These are phyloP conservation scores for Drosophila funebris DNA, from an alignment of 1,140 invertebrate species.

Conservation along the genomic window DNA sequence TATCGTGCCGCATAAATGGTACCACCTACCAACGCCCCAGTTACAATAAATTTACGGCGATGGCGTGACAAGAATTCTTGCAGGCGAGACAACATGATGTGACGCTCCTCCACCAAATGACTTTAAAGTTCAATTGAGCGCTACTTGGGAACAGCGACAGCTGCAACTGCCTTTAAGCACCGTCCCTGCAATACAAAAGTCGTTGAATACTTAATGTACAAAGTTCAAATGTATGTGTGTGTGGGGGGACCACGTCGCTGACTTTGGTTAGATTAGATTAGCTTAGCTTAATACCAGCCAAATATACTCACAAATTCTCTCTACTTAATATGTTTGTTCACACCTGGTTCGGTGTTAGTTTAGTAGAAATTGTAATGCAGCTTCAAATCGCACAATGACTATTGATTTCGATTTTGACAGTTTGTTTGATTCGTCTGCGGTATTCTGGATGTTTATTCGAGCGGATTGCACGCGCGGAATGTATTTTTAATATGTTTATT, in stretches of 20 bases:
- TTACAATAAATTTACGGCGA: constrained; percentile 90
- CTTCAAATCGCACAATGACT: not conserved
- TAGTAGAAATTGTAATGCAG: not conserved
- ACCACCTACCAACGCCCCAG: constrained; percentile 90
- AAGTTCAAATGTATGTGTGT: constrained; percentile 60
- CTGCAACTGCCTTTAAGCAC: too few relatives aligned
- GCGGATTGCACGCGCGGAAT: constrained; percentile 27
- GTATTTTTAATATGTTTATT: constrained; percentile 4
- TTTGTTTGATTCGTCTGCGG: not conserved
- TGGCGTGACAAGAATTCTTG: constrained; percentile 92
- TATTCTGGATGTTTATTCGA: not conserved
- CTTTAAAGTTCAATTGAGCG: constrained; percentile 17
- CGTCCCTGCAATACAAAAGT: constrained; percentile 41
- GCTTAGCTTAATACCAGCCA: constrained; percentile 28
- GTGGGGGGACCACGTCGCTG: constrained; percentile 16
- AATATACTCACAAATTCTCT: constrained; percentile 26
- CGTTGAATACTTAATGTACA: constrained; percentile 73
- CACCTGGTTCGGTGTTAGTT: constrained; percentile 1
- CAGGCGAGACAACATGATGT: constrained; percentile 88
- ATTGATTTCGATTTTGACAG: constrained; percentile 29
- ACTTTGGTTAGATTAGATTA: constrained; percentile 31
- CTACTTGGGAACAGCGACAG: constrained; percentile 59
- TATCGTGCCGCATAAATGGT: constrained; percentile 88
- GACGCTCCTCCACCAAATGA: not conserved
- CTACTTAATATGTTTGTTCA: not conserved